These are phyloP conservation scores for Percopsis transmontana DNA, from an alignment of 2,113 vertebrate genomes.

Conservation along the genomic window DNA sequence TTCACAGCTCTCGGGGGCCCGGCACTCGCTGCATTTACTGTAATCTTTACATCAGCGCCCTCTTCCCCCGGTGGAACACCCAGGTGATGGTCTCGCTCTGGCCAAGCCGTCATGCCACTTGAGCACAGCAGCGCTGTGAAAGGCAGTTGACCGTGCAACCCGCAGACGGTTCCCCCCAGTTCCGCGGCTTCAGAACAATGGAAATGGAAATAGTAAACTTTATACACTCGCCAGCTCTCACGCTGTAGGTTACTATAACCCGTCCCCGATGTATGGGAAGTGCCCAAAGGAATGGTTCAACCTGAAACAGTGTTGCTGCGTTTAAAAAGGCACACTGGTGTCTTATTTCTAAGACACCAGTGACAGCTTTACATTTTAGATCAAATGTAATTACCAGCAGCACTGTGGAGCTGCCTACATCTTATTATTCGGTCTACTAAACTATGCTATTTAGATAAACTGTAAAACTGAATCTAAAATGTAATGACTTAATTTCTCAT, in stretches of 20 bases:
- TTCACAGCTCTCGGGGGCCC: slow-evolving; percentile 51
- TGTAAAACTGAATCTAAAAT: not conserved
- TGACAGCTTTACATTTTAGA: too few species aligned
- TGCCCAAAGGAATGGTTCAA: slow-evolving; percentile 34
- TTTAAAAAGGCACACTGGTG: too few species aligned
- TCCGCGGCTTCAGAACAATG: slow-evolving; percentile 12
- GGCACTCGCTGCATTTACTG: slow-evolving; percentile 14
- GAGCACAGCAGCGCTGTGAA: slow-evolving; percentile 31
- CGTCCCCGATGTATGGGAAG: slow-evolving; percentile 12
- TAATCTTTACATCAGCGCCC: slow-evolving; percentile 43
- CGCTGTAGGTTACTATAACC: slow-evolving; percentile 24
- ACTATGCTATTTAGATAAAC: not conserved
- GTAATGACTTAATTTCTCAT: not conserved
- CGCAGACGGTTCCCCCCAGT: not conserved
- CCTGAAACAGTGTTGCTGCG: not conserved
- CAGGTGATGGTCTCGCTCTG: slow-evolving; percentile 18
- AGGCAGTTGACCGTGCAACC: slow-evolving; percentile 39
- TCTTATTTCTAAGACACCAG: too few species aligned
- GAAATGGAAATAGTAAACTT: slow-evolving; percentile 28
- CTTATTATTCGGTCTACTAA: too few species aligned
- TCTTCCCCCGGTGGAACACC: slow-evolving; percentile 39
- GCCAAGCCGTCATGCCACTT: slow-evolving; percentile 46
- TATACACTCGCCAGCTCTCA: slow-evolving; percentile 13
- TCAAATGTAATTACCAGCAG: too few species aligned
- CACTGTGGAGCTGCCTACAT: too few species aligned